phyloP scores from a whole-genome alignment of 2,888 invertebrate genomes.

The Agrochola lychnidis region DNA sequence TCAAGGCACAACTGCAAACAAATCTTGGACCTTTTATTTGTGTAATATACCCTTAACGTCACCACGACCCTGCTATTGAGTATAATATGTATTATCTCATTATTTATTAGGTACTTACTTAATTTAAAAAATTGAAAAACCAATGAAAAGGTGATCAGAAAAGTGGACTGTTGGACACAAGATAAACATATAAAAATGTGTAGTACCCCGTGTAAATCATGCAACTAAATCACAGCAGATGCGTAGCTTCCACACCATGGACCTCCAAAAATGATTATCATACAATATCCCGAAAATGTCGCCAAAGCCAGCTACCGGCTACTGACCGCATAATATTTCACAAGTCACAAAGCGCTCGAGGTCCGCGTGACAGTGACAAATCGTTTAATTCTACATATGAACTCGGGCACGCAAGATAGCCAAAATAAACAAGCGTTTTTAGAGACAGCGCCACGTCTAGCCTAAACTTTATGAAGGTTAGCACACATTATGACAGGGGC shows the following conservation, averaged over 20 bases:
- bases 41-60: background rate
- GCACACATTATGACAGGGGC: slow-evolving; percentile 23
- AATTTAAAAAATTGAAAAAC: background rate
- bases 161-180: background rate
- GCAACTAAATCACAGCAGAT: slow-evolving; percentile 2
- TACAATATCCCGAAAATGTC: slow-evolving; percentile 62
- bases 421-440: slow-evolving; percentile 66
- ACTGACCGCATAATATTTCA: slow-evolving; percentile 73
- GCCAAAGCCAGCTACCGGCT: slow-evolving; percentile 56
- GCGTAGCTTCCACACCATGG: slow-evolving; percentile 11
- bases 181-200: background rate
- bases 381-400: slow-evolving; percentile 70
- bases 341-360: slow-evolving; percentile 71
- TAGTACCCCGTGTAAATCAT: too few species aligned
- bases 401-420: slow-evolving; percentile 57
- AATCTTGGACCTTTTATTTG: background rate
- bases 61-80: background rate
- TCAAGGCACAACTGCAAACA: background rate
- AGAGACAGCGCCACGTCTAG: slow-evolving; percentile 35
- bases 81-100: too few species aligned
- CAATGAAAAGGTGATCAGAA: background rate
- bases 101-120: too few species aligned
- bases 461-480: slow-evolving; percentile 40
- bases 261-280: slow-evolving; percentile 61
- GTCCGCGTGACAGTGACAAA: slow-evolving; percentile 71